Evolutionary conservation across 2,797 vertebrate genomes (phyloP), one percentile per base, ranked within the genome.

Genomic region (Euphonia xanthogaster): DNA sequence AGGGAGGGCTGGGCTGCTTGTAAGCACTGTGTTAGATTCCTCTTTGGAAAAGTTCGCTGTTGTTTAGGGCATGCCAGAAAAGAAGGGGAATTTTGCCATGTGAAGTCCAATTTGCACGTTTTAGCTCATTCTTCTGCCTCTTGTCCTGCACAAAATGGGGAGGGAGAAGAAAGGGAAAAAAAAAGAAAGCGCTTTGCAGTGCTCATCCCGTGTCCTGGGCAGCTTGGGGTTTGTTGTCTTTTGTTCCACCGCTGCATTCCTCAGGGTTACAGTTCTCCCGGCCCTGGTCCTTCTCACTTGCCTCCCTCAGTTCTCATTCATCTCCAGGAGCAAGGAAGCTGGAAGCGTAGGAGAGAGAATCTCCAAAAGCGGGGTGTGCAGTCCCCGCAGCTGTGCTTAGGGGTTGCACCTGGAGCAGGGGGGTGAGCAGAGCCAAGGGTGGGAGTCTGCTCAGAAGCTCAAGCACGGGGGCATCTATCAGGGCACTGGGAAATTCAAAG

Each of bases 41-140:
- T 92, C 84, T 42, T 93, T 80, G 96, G 95, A 95, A 93, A 94
- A 96, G 93, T 94, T 93, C 45, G 3, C 94, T 77, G 92, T 80
- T 89, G 86, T 86, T 95, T 71, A 63, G 90, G 93, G 93, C 86
- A 95, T 74, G 90, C 93, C 93, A 96, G 94, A 95, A 85, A 94
- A 94, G 63, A 88, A 85, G 93, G 84, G 95, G 95, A 96, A 93
- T 93, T 96, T 97, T 96, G 93, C 95, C 94, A 96, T 67, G 53
- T 60, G 72, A 89, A 95, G 88, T 85, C 71, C 74, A 82, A 68
- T 94, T 91, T 89, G 93, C 93, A 96, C 92, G 86, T 97, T 97
- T 97, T 94, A 91, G 90, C 72, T 94, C 78, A 92, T 96, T 96
- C 88, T 81, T 79, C 48, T 95, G 90, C 83, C 48, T 90, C 42